phyloP scores from a whole-genome alignment of 2,888 invertebrate genomes.

The Drosophila paramelanica region DNA sequence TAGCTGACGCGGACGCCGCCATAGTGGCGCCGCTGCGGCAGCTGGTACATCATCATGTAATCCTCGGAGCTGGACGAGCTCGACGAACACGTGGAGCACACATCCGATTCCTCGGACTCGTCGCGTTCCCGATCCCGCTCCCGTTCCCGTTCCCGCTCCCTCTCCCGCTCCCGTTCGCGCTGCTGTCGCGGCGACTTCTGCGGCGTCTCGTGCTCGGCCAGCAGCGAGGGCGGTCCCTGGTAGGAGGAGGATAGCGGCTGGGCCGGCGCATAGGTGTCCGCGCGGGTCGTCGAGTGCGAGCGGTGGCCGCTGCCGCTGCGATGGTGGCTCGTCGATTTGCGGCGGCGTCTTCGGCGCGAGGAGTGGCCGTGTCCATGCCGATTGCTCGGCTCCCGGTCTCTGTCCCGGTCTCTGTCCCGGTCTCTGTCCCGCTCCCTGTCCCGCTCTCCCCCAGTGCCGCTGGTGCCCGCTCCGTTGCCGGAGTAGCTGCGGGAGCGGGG shows the following conservation, averaged over 20 bases:
- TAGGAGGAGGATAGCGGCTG: conserved; percentile 83
- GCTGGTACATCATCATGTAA: conserved; percentile 93
- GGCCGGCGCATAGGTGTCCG: conserved; percentile 81
- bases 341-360: conserved; percentile 81
- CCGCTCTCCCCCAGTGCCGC: conserved; percentile 37
- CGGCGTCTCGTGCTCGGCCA: conserved; percentile 42
- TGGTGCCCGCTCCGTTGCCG: conserved; percentile 84
- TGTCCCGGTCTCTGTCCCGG: conserved; percentile 29
- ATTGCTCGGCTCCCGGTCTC: conserved; percentile 61
- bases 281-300: conserved; percentile 81
- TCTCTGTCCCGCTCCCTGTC: conserved; percentile 37
- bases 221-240: conserved; percentile 76
- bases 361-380: conserved; percentile 43
- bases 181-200: conserved; percentile 61
- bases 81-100: conserved; percentile 96
- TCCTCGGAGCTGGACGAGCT: conserved; percentile 93
- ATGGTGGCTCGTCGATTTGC: conserved; percentile 81
- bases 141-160: conserved; percentile 20
- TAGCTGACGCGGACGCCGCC: conserved; percentile 96
- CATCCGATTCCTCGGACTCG: conserved; percentile 90
- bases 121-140: conserved; percentile 62
- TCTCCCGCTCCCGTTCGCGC: conserved; percentile 45
- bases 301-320: conserved; percentile 79
- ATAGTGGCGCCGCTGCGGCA: conserved; percentile 93
- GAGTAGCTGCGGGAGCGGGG: conserved; percentile 87